Evolutionary conservation across 2,888 invertebrate species (phyloP).

Genomic region (Polydrusus cervinus): DNA sequence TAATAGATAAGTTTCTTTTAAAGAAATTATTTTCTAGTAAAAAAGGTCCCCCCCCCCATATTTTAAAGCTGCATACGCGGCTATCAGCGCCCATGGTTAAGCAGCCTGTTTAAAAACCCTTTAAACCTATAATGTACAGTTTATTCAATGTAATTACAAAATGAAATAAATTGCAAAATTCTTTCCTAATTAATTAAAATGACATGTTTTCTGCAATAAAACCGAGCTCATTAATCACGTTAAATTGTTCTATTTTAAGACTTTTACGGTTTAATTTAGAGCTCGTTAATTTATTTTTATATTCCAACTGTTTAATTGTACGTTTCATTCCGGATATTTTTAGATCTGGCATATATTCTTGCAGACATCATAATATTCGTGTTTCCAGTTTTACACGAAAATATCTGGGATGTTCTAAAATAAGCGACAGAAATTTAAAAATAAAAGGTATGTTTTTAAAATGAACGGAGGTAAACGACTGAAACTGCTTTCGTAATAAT

Average conservation of each 20-base stretch:
- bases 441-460: slow-evolving; percentile 26
- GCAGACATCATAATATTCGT: slow-evolving; percentile 34
- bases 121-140: too few species aligned
- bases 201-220: slow-evolving; percentile 2
- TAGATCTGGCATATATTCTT: slow-evolving; percentile 51
- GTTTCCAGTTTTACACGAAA: slow-evolving; percentile 22
- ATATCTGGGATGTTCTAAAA: slow-evolving; percentile 33
- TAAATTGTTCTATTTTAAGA: slow-evolving; percentile 58
- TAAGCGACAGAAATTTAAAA: slow-evolving; percentile 18
- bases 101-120: too few species aligned
- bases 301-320: slow-evolving; percentile 56
- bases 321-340: slow-evolving; percentile 57
- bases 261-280: slow-evolving; percentile 57
- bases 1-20: too few species aligned
- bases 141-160: too few species aligned
- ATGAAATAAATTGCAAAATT: slow-evolving; percentile 12
- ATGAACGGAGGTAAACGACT: slow-evolving; percentile 15
- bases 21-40: too few species aligned
- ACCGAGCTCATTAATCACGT: slow-evolving; percentile 36
- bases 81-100: too few species aligned
- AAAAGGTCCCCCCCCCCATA: too few species aligned
- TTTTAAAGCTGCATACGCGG: too few species aligned
- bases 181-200: background rate
- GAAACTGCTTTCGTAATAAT: background rate
- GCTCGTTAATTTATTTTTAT: slow-evolving; percentile 58